Conservation (phyloP, 1,140 invertebrate species). For the Heliothis virescens region DNA sequence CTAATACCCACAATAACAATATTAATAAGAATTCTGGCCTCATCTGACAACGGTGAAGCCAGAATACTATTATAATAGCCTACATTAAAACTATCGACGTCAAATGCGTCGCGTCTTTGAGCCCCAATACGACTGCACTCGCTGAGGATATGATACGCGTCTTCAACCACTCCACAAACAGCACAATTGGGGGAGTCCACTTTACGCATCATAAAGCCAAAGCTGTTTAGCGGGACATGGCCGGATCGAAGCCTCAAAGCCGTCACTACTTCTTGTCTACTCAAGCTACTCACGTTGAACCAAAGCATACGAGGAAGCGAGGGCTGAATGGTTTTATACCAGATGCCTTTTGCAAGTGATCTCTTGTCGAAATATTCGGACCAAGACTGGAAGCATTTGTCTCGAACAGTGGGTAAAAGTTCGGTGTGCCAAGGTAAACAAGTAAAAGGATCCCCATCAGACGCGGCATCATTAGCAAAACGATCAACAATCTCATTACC, state of each 20-base stretch:
- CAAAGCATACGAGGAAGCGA: background rate
- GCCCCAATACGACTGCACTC: background rate
- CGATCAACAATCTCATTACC: slow-evolving; percentile 22
- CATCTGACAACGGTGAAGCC: background rate
- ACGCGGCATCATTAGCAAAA: background rate
- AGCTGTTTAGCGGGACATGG: background rate
- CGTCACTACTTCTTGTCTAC: background rate
- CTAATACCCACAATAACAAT: background rate
- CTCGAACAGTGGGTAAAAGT: background rate
- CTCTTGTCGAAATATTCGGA: background rate
- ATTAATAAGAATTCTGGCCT: background rate
- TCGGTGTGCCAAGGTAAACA: background rate
- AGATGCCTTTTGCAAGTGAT: background rate
- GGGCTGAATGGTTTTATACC: slow-evolving; percentile 6
- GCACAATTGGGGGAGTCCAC: too few relatives aligned
- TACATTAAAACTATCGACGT: background rate
- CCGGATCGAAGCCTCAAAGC: background rate
- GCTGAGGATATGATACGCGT: background rate
- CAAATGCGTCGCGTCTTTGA: background rate
- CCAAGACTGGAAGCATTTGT: background rate
- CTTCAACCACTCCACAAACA: too few relatives aligned
- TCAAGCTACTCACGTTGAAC: background rate
- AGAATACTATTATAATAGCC: background rate
- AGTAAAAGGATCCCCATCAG: background rate
- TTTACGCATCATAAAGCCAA: background rate